Conservation (phyloP, 2,797 vertebrate genomes). For the Anguilla obscura region DNA sequence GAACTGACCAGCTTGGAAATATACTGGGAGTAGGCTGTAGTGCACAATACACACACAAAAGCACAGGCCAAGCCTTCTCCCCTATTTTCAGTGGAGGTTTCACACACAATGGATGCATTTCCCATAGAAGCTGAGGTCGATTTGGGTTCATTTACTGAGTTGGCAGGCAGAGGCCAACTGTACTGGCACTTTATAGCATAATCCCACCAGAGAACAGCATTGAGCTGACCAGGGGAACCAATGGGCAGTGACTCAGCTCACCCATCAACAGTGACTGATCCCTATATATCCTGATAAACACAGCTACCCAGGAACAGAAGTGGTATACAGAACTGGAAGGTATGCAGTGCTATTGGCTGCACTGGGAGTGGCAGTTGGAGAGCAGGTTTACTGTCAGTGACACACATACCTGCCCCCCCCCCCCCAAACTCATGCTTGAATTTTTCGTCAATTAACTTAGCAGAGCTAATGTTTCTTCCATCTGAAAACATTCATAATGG, state of each 20-base stretch:
- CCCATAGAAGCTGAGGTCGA: neutral
- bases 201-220: neutral
- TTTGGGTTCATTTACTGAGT: slow-evolving; percentile 14
- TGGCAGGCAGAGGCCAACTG: neutral
- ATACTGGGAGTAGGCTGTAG: slow-evolving; percentile 3
- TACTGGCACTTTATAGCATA: neutral
- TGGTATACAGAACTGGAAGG: neutral
- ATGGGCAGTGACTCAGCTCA: neutral
- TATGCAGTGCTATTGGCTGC: too few species aligned
- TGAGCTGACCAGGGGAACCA: neutral
- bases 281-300: neutral
- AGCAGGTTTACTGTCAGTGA: too few species aligned
- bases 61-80: neutral
- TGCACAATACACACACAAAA: neutral
- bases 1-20: slow-evolving; percentile 16
- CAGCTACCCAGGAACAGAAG: neutral
- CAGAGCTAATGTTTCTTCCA: too few species aligned
- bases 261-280: neutral
- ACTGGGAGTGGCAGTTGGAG: too few species aligned
- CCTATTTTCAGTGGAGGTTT: neutral
- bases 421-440: too few species aligned
- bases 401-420: too few species aligned
- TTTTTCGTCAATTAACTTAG: too few species aligned
- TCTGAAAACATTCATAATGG: too few species aligned
- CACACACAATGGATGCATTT: slow-evolving; percentile 7